Percentiles rank a stretch among this genome's conserved stretches.
Conservation (phyloP, 2,888 invertebrate genomes). For the Pachymerium ferrugineum region DNA sequence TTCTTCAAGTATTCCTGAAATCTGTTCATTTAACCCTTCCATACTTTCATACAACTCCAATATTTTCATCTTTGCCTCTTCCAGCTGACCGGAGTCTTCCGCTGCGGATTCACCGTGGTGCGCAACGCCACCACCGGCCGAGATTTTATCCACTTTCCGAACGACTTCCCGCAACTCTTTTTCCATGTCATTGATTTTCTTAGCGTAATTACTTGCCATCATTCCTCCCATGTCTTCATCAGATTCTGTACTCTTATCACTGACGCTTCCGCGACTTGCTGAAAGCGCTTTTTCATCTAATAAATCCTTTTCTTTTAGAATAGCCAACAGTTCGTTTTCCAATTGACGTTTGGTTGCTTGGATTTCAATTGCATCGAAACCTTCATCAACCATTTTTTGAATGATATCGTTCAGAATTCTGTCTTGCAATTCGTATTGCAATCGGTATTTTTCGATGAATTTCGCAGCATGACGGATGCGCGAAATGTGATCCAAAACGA, state of each 20-base stretch:
- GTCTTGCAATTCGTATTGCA: constrained; percentile 26
- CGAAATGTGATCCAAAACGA: neutral
- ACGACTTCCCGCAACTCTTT: constrained; percentile 3
- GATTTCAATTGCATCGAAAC: constrained; percentile 16
- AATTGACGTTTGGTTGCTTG: neutral
- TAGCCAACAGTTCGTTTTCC: neutral
- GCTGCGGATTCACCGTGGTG: neutral
- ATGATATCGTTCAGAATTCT: neutral
- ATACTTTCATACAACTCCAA: constrained; percentile 24
- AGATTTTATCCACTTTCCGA: constrained; percentile 17
- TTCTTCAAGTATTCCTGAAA: neutral
- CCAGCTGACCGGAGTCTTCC: constrained; percentile 27
- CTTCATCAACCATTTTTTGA: constrained; percentile 6
- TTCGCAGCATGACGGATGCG: neutral
- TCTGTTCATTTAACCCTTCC: constrained; percentile 12
- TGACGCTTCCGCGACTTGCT: neutral
- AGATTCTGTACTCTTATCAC: neutral
- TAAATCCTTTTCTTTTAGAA: neutral
- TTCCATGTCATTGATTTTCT: constrained; percentile 24
- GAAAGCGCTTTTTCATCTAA: neutral
- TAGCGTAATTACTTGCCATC: too few species aligned
- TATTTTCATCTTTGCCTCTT: constrained; percentile 33
- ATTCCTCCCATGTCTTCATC: neutral
- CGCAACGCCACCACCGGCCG: neutral
- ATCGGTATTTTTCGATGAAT: neutral